Evolutionary conservation across 2,888 invertebrate genomes (phyloP).

Genomic region (Anorthoa munda): DNA sequence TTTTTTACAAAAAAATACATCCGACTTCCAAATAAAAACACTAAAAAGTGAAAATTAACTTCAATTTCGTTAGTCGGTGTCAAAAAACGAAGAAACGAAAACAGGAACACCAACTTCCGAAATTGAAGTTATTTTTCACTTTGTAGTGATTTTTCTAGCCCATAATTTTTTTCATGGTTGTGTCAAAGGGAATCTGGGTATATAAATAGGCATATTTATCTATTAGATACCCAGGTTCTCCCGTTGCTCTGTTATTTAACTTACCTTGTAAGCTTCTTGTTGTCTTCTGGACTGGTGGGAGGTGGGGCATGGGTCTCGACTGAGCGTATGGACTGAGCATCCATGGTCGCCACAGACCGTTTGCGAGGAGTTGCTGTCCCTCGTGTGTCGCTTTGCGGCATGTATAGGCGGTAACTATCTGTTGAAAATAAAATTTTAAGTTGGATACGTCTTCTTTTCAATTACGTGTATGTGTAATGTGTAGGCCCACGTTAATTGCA

Average conservation of each 20-base stretch:
- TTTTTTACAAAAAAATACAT: too few relatives aligned
- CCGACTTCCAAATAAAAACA: too few relatives aligned
- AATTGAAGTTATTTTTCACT: too few relatives aligned
- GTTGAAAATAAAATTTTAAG: conserved; percentile 22
- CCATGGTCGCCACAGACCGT: conserved; percentile 85
- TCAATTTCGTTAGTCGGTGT: too few relatives aligned
- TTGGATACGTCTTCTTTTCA: too few relatives aligned
- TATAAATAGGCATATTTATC: background rate
- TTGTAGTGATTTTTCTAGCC: too few relatives aligned
- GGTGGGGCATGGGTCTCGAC: conserved; percentile 87
- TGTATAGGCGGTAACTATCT: conserved; percentile 82
- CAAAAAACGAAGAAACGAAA: too few relatives aligned
- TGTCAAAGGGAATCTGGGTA: background rate
- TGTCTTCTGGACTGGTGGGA: conserved; percentile 86
- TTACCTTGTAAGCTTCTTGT: conserved; percentile 86
- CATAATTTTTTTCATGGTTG: background rate
- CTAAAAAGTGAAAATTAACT: too few relatives aligned
- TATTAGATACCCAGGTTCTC: background rate
- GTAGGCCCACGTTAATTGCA: too few relatives aligned
- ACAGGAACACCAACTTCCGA: too few relatives aligned
- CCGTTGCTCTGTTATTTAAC: too few relatives aligned
- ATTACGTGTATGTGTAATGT: too few relatives aligned
- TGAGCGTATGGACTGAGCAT: conserved; percentile 87
- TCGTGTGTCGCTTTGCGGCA: conserved; percentile 77
- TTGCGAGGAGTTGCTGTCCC: conserved; percentile 82